Base-by-base conservation (phyloP, 2,113 vertebrate genomes). In the Scytalopus superciliaris region DNA sequence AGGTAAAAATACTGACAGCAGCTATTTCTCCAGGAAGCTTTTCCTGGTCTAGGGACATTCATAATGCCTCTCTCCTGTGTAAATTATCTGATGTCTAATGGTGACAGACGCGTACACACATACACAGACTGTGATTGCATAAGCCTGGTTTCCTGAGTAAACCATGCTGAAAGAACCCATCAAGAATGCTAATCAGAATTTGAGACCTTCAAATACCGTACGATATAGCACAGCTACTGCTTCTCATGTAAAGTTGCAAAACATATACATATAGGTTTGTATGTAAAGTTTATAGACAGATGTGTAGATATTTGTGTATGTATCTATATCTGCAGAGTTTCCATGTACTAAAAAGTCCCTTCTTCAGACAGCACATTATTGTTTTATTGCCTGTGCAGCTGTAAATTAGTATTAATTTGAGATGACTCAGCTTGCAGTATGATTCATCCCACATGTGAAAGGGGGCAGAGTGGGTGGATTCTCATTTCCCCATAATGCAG, bases 101-200 rank as follows among this genome's bases (percentile, higher is more conserved):
- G 96, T 96, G 96, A 95, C 95, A 97, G 96, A 97, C 95, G 78
- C 44, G 0, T 52, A 95, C 95, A 96, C 95, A 95, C 96, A 95
- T 86, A 94, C 94, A 96, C 96, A 97, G 94, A 90, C 94, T 97
- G 95, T 74, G 94, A 96, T 92, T 96, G 95, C 95, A 95, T 96
- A 96, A 97, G 96, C 94, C 92, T 86, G 86, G 90, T 66, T 95
- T 96, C 92, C 92, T 44, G 72, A 96, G 83, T 70, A 97, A 97
- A 89, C 95, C 92, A 67, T 86, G 94, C 90, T 93, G 94, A 96
- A 95, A 93, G 90, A 94, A 95, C 76, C 90, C 84, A 95, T 93
- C 93, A 94, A 66, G 94, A 97, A 96, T 96, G 93, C 85, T 94
- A 96, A 96, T 94, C 91, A 96, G 93, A 91, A 85, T 66, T 47